A percentile compares a stretch with the other conserved stretches of the same genome.
These are phyloP conservation scores for Aphelinus atriplicis DNA, from an alignment of 1,140 invertebrate species.

Conservation along the genomic window DNA sequence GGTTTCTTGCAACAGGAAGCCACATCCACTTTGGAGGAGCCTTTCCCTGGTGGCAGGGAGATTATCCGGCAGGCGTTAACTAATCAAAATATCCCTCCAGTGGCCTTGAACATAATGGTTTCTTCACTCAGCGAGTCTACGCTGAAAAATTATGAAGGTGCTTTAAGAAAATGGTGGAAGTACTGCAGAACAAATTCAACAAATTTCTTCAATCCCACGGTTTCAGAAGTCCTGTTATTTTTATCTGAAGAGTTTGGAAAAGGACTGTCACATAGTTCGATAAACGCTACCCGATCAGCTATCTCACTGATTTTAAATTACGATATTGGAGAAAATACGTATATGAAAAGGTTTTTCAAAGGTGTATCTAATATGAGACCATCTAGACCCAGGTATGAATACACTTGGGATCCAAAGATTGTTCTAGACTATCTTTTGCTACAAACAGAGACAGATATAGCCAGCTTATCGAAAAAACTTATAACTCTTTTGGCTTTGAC, in stretches of 20 bases:
- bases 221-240: slow-evolving; percentile 32
- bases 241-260: slow-evolving; percentile 13
- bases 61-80: slow-evolving; percentile 44
- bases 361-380: slow-evolving; percentile 42
- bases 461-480: neutral
- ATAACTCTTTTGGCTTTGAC: neutral
- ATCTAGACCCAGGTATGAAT: slow-evolving; percentile 39
- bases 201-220: slow-evolving; percentile 1
- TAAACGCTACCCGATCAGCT: slow-evolving; percentile 23
- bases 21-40: slow-evolving; percentile 34
- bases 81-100: slow-evolving; percentile 34
- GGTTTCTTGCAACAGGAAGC: neutral
- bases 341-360: slow-evolving; percentile 45
- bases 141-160: slow-evolving; percentile 45
- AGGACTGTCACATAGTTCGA: slow-evolving; percentile 19
- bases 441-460: neutral
- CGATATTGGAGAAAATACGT: slow-evolving; percentile 35
- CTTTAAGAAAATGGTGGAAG: slow-evolving; percentile 47
- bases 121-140: slow-evolving; percentile 46
- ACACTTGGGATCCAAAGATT: slow-evolving; percentile 46
- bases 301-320: slow-evolving; percentile 29
- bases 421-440: slow-evolving; percentile 17
- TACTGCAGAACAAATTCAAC: slow-evolving; percentile 43
- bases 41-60: slow-evolving; percentile 48
- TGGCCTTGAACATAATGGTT: slow-evolving; percentile 42